Percentiles rank a stretch among this genome's conserved stretches.
Evolutionary conservation across 92 coral and sea anemone species (phyloP).

Genomic region (Epizoanthus fatuus): DNA sequence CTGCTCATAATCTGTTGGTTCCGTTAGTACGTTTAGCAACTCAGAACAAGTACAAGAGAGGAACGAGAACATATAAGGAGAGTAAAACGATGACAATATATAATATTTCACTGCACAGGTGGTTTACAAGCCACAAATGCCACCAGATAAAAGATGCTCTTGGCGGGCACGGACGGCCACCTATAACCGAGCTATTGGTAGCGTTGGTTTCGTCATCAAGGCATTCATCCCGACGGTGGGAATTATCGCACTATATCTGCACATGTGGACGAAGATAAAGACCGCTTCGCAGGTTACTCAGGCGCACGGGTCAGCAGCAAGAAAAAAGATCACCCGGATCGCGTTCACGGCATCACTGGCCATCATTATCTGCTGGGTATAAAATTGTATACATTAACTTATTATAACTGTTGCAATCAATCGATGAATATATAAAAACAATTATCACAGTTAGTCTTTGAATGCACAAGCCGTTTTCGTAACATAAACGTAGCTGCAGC

Average conservation of each 20-base stretch:
- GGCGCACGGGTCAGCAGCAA: slow-evolving; percentile 49
- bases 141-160: slow-evolving; percentile 70
- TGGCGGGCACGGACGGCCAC: slow-evolving; percentile 47
- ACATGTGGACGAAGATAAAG: slow-evolving; percentile 79
- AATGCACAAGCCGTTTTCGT: no score
- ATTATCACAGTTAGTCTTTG: no score
- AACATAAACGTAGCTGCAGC: no score
- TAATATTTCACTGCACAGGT: slow-evolving; percentile 18
- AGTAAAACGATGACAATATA: neutral
- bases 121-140: slow-evolving; percentile 47
- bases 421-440: no score
- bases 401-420: neutral
- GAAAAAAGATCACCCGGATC: slow-evolving; percentile 77
- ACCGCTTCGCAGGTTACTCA: slow-evolving; percentile 36
- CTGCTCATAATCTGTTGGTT: no score
- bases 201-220: slow-evolving; percentile 70
- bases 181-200: slow-evolving; percentile 40
- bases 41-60: no score
- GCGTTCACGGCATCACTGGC: slow-evolving; percentile 76
- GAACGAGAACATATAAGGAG: no score
- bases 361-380: slow-evolving; percentile 81
- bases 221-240: slow-evolving; percentile 73
- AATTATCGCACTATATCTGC: slow-evolving; percentile 72
- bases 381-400: neutral
- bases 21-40: no score